Evolutionary conservation across 2,888 invertebrate genomes (phyloP).

Genomic region (Torymus aiolomorphi): DNA sequence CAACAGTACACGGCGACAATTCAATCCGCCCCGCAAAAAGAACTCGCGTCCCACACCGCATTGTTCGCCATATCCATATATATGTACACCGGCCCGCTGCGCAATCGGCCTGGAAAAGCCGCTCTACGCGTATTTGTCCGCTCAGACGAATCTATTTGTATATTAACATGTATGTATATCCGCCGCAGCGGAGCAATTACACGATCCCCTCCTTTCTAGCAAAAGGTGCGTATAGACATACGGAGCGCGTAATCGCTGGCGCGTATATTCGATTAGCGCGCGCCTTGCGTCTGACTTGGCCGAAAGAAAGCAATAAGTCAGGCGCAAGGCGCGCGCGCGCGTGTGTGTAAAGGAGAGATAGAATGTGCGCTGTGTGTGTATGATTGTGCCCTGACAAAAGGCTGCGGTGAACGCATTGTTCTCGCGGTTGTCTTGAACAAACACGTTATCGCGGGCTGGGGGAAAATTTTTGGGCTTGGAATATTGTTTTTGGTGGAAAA

Average conservation of each 20-base stretch:
- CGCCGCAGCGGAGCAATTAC: too few species aligned
- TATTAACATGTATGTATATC: not conserved
- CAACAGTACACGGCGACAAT: too few species aligned
- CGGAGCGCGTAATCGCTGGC: not conserved
- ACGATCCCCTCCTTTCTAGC: not conserved
- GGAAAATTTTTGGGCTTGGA: too few species aligned
- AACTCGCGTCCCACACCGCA: not conserved
- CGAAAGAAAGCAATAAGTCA: slow-evolving; percentile 52
- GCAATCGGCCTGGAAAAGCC: slow-evolving; percentile 39
- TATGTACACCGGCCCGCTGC: not conserved
- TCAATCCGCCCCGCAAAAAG: too few species aligned
- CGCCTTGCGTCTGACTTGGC: slow-evolving; percentile 27
- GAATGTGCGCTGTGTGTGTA: not conserved
- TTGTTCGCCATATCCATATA: slow-evolving; percentile 23
- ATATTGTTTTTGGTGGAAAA: too few species aligned
- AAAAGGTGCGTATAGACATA: not conserved
- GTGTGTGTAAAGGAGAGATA: not conserved
- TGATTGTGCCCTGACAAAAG: slow-evolving; percentile 7
- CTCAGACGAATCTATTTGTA: slow-evolving; percentile 29
- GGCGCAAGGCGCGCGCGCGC: not conserved
- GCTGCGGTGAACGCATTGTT: too few species aligned
- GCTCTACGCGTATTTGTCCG: slow-evolving; percentile 4
- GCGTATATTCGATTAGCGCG: slow-evolving; percentile 3
- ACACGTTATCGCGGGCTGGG: too few species aligned
- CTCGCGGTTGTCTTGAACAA: too few species aligned